Conservation (phyloP, 2,888 invertebrate genomes). For the Nycteola revayana region DNA sequence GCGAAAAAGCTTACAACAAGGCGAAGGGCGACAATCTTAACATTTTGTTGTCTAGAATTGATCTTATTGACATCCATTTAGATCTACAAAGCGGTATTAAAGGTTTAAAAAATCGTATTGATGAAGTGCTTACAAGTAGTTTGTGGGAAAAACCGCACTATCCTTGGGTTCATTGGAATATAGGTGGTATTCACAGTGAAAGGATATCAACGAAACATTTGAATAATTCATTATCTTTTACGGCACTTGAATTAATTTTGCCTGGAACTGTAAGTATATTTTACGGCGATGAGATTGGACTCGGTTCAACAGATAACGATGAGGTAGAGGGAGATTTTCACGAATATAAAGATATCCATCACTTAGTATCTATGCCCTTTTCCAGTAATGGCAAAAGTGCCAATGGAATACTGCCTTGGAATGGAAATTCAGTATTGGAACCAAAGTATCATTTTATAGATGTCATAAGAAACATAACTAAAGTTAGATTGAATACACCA, state of each 20-base stretch:
- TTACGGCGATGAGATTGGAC: slow-evolving; percentile 95
- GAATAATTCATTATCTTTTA: slow-evolving; percentile 86
- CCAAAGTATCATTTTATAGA: slow-evolving; percentile 77
- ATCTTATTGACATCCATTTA: slow-evolving; percentile 87
- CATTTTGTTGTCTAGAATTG: slow-evolving; percentile 84
- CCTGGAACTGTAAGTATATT: slow-evolving; percentile 94
- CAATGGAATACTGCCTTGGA: slow-evolving; percentile 83
- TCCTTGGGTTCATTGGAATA: slow-evolving; percentile 92
- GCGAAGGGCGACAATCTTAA: slow-evolving; percentile 74
- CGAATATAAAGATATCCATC: slow-evolving; percentile 84
- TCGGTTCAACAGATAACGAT: slow-evolving; percentile 77
- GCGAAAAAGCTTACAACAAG: slow-evolving; percentile 77
- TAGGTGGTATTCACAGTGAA: slow-evolving; percentile 84
- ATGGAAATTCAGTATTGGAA: slow-evolving; percentile 77
- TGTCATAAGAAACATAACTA: slow-evolving; percentile 82
- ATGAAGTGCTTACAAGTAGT: slow-evolving; percentile 77
- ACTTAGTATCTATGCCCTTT: slow-evolving; percentile 88
- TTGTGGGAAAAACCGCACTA: slow-evolving; percentile 84
- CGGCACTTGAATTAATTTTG: slow-evolving; percentile 89
- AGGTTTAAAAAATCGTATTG: slow-evolving; percentile 82
- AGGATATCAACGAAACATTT: slow-evolving; percentile 80
- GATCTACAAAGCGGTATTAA: slow-evolving; percentile 81
- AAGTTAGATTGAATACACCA: slow-evolving; percentile 83
- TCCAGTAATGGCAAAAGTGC: slow-evolving; percentile 55
- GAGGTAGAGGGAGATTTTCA: slow-evolving; percentile 82